Percentiles rank a stretch among this genome's conserved stretches.
Evolutionary conservation across 2,113 vertebrate species (phyloP).

Genomic region (Plecturocebus donacophilus): DNA sequence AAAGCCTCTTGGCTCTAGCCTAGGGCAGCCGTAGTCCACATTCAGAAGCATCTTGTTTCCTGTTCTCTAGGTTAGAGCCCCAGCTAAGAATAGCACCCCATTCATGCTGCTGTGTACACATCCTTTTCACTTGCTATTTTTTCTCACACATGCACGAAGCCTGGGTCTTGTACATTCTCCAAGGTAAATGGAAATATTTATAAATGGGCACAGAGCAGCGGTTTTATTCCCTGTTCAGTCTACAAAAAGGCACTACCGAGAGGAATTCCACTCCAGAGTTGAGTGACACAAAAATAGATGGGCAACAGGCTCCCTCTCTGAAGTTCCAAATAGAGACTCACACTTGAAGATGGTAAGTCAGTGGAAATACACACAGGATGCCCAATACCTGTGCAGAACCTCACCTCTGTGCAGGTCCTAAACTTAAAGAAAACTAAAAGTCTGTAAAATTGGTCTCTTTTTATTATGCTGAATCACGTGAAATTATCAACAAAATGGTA

Average conservation of each 20-base stretch:
- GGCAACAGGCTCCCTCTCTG: neutral
- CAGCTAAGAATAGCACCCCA: slow-evolving; percentile 67
- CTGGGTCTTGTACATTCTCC: slow-evolving; percentile 58
- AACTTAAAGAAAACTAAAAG: neutral
- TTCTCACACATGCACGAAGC: slow-evolving; percentile 58
- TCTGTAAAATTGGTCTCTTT: neutral
- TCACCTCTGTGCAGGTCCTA: neutral
- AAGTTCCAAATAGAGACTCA: neutral
- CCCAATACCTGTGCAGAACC: neutral
- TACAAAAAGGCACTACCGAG: slow-evolving; percentile 19
- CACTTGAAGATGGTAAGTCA: neutral
- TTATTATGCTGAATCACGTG: neutral
- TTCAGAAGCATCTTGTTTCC: slow-evolving; percentile 65
- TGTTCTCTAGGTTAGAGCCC: slow-evolving; percentile 41
- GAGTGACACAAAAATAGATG: neutral
- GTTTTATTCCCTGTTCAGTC: slow-evolving; percentile 42
- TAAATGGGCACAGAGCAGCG: slow-evolving; percentile 25
- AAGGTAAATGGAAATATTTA: slow-evolving; percentile 70
- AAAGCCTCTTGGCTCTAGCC: slow-evolving; percentile 13
- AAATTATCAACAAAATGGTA: slow-evolving; percentile 18
- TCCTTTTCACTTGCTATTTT: slow-evolving; percentile 51
- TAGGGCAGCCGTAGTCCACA: slow-evolving; percentile 8
- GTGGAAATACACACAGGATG: neutral
- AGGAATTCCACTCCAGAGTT: neutral
- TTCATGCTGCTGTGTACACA: slow-evolving; percentile 50